Percentiles rank a stretch among this genome's conserved stretches.
Conservation (phyloP, 1,140 invertebrate species). For the Trichoplusia ni region DNA sequence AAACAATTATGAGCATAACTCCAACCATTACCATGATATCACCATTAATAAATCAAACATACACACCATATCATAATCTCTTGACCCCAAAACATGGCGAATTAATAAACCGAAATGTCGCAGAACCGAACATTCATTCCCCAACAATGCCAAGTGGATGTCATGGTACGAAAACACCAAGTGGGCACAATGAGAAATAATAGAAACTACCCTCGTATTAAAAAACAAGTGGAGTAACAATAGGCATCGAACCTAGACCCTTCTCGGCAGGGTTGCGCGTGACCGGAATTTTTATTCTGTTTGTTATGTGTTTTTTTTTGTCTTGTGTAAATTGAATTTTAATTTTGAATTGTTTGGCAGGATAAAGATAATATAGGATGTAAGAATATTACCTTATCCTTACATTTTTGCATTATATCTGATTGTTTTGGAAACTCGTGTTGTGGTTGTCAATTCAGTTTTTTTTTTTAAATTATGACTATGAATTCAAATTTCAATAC, state of each 20-base stretch:
- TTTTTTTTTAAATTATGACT: too few species aligned
- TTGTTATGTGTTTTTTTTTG: slow-evolving; percentile 31
- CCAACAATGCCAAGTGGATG: slow-evolving; percentile 61
- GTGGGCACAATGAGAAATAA: slow-evolving; percentile 66
- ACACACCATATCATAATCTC: slow-evolving; percentile 32
- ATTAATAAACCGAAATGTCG: slow-evolving; percentile 60
- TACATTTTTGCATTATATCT: too few species aligned
- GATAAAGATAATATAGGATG: too few species aligned
- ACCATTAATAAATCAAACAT: not conserved
- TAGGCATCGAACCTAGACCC: slow-evolving; percentile 70
- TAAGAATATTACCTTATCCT: too few species aligned
- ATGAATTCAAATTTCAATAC: too few species aligned
- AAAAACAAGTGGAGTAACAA: slow-evolving; percentile 78
- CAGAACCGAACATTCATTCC: slow-evolving; percentile 33
- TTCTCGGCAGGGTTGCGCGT: slow-evolving; percentile 70
- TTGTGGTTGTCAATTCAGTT: too few species aligned
- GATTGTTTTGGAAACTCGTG: too few species aligned
- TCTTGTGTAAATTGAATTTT: slow-evolving; percentile 8
- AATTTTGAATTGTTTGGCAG: not conserved
- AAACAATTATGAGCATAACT: too few species aligned
- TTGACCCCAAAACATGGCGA: slow-evolving; percentile 42
- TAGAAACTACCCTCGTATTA: slow-evolving; percentile 76
- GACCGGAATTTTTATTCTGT: slow-evolving; percentile 59
- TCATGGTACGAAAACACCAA: slow-evolving; percentile 69
- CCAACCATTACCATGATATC: not conserved